phyloP scores from a whole-genome alignment of 2,888 invertebrate genomes.

The Parasteatoda lunata region DNA sequence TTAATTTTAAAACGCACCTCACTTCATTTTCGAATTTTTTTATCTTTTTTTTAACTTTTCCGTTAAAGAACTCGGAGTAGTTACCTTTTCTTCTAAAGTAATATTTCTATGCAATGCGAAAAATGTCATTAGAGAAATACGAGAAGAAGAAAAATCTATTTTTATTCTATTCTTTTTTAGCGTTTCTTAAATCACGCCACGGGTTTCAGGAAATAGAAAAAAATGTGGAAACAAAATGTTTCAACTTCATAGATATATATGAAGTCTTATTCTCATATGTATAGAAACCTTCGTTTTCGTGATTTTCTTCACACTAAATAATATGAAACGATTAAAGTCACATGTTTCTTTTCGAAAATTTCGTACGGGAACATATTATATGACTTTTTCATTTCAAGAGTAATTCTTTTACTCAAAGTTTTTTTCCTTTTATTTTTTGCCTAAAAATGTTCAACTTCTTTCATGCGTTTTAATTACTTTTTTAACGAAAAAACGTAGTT shows the following conservation, averaged over 20 bases:
- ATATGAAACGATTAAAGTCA: slow-evolving; percentile 53
- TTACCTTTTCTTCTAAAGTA: slow-evolving; percentile 24
- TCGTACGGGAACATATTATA: slow-evolving; percentile 18
- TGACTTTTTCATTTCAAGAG: slow-evolving; percentile 20
- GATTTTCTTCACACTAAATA: slow-evolving; percentile 57
- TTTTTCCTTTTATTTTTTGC: too few species aligned
- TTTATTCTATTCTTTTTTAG: slow-evolving; percentile 6
- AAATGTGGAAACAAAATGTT: background rate
- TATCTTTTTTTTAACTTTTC: background rate
- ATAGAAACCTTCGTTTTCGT: slow-evolving; percentile 21
- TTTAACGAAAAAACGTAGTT: too few species aligned
- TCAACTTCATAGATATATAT: slow-evolving; percentile 12
- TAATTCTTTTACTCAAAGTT: background rate
- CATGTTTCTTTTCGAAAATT: slow-evolving; percentile 29
- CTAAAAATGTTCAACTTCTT: too few species aligned
- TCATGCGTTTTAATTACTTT: too few species aligned
- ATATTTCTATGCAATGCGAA: slow-evolving; percentile 24
- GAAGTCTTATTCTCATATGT: slow-evolving; percentile 14
- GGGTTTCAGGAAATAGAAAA: background rate
- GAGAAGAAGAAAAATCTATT: background rate
- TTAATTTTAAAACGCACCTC: slow-evolving; percentile 52
- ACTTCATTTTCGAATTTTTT: background rate
- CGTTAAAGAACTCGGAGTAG: slow-evolving; percentile 1
- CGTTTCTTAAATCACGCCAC: slow-evolving; percentile 34
- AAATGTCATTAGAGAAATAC: slow-evolving; percentile 35